phyloP scores from a whole-genome alignment of 2,888 invertebrate species.

The Silvanus unidentatus region DNA sequence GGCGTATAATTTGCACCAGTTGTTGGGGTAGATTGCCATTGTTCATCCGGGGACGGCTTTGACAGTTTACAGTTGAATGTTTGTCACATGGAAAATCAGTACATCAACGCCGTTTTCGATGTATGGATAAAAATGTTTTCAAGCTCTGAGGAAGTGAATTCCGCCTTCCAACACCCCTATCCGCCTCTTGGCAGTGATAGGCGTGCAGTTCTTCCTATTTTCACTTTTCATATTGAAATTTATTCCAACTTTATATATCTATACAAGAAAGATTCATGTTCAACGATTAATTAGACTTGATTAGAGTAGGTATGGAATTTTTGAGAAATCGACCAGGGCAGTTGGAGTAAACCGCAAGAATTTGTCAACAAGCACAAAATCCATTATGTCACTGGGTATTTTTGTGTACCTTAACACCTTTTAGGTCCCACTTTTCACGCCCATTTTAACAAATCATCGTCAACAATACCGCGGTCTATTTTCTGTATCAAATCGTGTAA shows the following conservation, averaged over 20 bases:
- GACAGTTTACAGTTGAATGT: conserved; percentile 42
- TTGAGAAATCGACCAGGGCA: no score
- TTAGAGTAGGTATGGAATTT: no score
- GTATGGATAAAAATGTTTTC: not conserved
- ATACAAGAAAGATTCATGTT: no score
- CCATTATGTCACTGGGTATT: conserved; percentile 25
- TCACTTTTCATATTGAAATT: no score
- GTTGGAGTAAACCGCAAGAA: conserved; percentile 24
- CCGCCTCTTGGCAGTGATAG: conserved; percentile 36
- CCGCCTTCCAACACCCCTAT: conserved; percentile 38
- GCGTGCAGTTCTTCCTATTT: no score
- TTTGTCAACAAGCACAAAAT: conserved; percentile 39
- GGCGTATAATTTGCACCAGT: conserved; percentile 39
- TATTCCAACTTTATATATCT: no score
- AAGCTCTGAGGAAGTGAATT: conserved; percentile 8
- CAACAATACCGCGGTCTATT: conserved; percentile 33
- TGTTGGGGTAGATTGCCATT: conserved; percentile 44
- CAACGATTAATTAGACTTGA: no score
- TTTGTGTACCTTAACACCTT: conserved; percentile 27
- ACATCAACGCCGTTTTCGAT: not conserved
- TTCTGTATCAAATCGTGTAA: conserved; percentile 47
- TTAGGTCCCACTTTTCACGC: conserved; percentile 29
- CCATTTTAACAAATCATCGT: conserved; percentile 37
- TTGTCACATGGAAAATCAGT: conserved; percentile 24
- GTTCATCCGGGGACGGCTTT: conserved; percentile 31